Percentiles rank a stretch among this genome's conserved stretches.
phyloP scores from a whole-genome alignment of 2,888 invertebrate species.

The Tanypteryx hageni region DNA sequence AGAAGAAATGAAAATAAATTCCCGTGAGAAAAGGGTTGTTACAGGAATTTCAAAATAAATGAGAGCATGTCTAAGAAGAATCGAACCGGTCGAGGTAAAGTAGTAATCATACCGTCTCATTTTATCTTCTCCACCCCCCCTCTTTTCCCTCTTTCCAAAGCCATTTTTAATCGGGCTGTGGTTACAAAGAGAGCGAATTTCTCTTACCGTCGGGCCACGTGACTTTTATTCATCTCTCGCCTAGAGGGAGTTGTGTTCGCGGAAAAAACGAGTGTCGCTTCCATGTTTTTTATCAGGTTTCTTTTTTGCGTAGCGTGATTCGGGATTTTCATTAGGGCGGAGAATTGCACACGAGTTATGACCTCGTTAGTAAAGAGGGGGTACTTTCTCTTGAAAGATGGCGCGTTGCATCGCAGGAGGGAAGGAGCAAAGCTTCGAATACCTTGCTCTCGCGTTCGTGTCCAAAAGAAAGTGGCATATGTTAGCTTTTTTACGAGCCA shows the following conservation, averaged over 20 bases:
- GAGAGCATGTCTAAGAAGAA: constrained; percentile 4
- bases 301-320: not conserved
- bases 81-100: not conserved
- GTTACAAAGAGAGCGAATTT: not conserved
- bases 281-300: not conserved
- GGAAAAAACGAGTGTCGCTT: not conserved
- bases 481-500: no score
- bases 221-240: not conserved
- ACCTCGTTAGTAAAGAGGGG: constrained; percentile 40
- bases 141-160: not conserved
- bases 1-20: no score
- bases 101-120: not conserved
- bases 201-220: not conserved
- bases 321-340: constrained; percentile 37
- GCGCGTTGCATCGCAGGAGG: not conserved
- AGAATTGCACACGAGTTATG: constrained; percentile 49
- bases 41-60: not conserved
- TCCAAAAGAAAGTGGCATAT: not conserved
- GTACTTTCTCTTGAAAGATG: not conserved
- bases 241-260: not conserved
- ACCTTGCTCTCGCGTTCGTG: not conserved
- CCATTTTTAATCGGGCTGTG: not conserved
- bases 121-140: not conserved
- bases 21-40: no score
- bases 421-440: not conserved